A percentile compares a stretch with the other conserved stretches of the same genome.
phyloP scores from a whole-genome alignment of 2,113 vertebrate genomes.

The Myrmecophaga tridactyla region DNA sequence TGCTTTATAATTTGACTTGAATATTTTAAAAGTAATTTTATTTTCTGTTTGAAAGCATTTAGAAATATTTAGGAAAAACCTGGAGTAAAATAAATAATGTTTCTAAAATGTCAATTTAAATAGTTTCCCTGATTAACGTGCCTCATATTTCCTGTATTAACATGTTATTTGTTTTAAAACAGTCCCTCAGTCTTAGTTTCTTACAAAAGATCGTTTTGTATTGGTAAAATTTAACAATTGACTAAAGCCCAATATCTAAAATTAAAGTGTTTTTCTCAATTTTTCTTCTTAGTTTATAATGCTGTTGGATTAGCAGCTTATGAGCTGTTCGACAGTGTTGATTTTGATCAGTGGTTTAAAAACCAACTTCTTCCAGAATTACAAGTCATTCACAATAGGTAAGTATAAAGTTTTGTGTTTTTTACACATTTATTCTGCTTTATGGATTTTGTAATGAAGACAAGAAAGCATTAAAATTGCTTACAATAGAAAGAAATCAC shows the following conservation, averaged over 20 bases:
- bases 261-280: constrained; percentile 8
- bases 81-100: not conserved
- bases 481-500: not conserved
- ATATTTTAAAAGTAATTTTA: not conserved
- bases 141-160: not conserved
- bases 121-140: not conserved
- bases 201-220: not conserved
- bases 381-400: constrained; percentile 95
- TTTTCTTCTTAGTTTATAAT: constrained; percentile 91
- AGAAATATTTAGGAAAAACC: constrained; percentile 20
- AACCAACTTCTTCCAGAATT: constrained; percentile 95
- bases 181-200: not conserved
- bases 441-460: constrained; percentile 36
- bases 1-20: constrained; percentile 23
- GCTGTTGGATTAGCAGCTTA: constrained; percentile 96
- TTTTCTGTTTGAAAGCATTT: constrained; percentile 37
- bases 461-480: not conserved
- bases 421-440: not conserved
- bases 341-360: constrained; percentile 99
- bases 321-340: constrained; percentile 98
- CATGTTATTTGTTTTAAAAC: not conserved
- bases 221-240: not conserved
- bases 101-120: constrained; percentile 19
- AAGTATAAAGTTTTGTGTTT: constrained; percentile 69
- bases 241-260: constrained; percentile 1